Evolutionary conservation across 2,113 vertebrate species (phyloP).

Genomic region (Notarius quadriscutis): DNA sequence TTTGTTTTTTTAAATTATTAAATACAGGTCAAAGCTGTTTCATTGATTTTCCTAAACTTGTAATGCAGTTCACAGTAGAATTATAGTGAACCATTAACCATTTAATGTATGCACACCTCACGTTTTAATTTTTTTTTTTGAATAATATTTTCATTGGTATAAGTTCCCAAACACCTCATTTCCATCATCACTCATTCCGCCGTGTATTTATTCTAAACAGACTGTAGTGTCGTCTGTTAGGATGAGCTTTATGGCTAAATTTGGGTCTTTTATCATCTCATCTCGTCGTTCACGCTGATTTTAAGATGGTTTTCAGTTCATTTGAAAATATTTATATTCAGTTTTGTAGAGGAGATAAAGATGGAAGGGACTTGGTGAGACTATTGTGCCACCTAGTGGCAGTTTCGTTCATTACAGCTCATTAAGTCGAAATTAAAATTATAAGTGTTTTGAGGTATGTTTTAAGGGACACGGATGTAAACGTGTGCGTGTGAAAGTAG

Average conservation of each 20-base stretch:
- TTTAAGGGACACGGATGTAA: background rate
- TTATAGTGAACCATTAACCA: background rate
- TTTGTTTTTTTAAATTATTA: background rate
- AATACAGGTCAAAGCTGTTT: too few species aligned
- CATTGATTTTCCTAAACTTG: background rate
- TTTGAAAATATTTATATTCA: background rate
- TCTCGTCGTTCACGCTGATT: background rate
- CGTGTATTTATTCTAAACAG: background rate
- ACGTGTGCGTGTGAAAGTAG: background rate
- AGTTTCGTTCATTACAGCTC: constrained; percentile 42
- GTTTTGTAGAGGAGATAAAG: background rate
- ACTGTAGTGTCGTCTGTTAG: background rate
- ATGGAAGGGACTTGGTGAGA: constrained; percentile 7
- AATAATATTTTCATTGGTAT: background rate
- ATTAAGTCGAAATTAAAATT: background rate
- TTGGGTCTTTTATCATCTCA: background rate
- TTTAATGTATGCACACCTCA: background rate
- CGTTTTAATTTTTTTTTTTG: background rate
- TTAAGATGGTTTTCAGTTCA: background rate
- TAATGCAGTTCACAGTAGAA: background rate
- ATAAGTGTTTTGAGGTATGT: background rate
- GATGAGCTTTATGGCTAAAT: background rate
- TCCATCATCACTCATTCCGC: background rate
- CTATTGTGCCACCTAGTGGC: constrained; percentile 64
- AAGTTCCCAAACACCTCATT: background rate